These are phyloP conservation scores for Neopelma chrysocephalum DNA, from an alignment of 2,797 vertebrate species.

Conservation along the genomic window DNA sequence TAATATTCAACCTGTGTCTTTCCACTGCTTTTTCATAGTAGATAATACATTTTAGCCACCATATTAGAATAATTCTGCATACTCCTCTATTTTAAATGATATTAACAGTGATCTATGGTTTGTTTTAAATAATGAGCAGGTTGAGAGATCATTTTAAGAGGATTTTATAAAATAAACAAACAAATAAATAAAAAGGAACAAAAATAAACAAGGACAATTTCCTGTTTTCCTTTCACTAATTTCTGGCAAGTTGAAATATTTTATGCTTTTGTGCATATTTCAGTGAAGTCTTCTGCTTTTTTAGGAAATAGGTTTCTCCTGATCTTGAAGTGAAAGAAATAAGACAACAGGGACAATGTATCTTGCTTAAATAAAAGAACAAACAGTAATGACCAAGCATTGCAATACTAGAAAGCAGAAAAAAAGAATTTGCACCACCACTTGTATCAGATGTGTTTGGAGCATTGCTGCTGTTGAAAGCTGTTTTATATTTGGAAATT, in stretches of 20 bases:
- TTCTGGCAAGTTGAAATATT: neutral
- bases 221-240: slow-evolving; percentile 23
- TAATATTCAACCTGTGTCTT: neutral
- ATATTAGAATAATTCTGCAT: neutral
- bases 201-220: neutral
- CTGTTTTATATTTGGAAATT: neutral
- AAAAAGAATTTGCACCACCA: neutral
- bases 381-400: neutral
- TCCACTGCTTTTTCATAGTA: neutral
- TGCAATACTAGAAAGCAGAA: neutral
- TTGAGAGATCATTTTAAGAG: slow-evolving; percentile 36
- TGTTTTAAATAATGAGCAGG: slow-evolving; percentile 40
- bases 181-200: neutral
- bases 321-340: neutral
- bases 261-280: neutral
- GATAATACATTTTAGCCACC: neutral
- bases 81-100: neutral
- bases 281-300: neutral
- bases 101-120: slow-evolving; percentile 2
- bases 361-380: neutral
- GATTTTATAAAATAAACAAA: slow-evolving; percentile 6
- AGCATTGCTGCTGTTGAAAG: neutral
- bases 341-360: neutral
- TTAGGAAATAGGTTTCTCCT: neutral
- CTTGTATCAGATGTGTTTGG: neutral